Evolutionary conservation across 64 coral and sea anemone species (phyloP), one percentile per base, ranked within the genome.

Genomic region (Stichodactyla helianthus): DNA sequence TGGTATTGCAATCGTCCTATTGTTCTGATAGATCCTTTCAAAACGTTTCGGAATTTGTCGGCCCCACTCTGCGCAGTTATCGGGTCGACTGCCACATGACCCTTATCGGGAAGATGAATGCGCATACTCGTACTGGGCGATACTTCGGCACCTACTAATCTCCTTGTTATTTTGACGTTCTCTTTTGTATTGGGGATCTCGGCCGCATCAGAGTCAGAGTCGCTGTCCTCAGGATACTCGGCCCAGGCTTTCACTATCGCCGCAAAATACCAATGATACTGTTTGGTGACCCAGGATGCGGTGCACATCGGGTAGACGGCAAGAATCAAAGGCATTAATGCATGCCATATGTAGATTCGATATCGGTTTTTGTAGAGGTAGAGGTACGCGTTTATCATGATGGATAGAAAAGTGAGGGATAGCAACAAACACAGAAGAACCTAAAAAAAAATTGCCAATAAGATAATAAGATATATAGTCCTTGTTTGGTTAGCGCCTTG

Each of bases 221-320:
- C 82, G 23, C 82, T 85, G 52, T 90, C 90, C 25, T 91, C 89
- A 0, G 86, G 84, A 12, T 83, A 60, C 51, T 95, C 87, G 18
- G 91, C 78, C 93, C 93, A 95, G 22, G 93, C 90, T 26, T 92
- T 92, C 10, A 95, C 93, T 0, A 95, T 90, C 19, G 77, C 80
- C 14, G 82, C 76, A n/a, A 95, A 77, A 7, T 93, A 96, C 91
- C 70, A 88, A 26, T 96, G 94, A 50, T 96, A 96, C 86, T 96
- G 94, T n/a, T 90, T 96, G 5, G 94, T 96, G 16, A 96, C 94
- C 94, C 94, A 96, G 44, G 91, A 82, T 6, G 94, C 94, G 1
- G 91, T 93, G 52, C 53, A 31, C n/a, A 96, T 77, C 1, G 91
- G 94, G 58, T 90, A 96, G 10, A 92, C 53, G 6, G 94, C 91